Evolutionary conservation across 2,888 invertebrate genomes (phyloP), one percentile per base, ranked within the genome.

Genomic region (Biston stratarius): DNA sequence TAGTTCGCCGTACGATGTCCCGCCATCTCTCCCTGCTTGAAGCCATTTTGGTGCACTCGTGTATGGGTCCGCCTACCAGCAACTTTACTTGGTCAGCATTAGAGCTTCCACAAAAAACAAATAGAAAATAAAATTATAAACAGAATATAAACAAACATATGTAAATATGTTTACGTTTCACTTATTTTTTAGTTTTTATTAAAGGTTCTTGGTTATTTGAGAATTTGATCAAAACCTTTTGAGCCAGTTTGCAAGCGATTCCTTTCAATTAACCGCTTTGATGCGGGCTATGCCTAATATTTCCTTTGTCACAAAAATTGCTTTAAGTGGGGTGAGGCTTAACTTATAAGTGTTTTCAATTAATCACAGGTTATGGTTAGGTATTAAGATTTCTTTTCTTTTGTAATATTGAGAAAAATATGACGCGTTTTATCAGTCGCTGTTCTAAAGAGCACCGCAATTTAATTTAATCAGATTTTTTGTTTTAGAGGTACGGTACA

Each of bases 281-380:
- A 61, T 63, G 48, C 38, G 40, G 10, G 62, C 69, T 52, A 68
- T 72, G 63, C 70, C 40, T 8, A 40, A 70, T 70, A 60, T 61
- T 68, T 70, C 67, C 58, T 55, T 61, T 62, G 69, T 57, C 67
- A 60, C 69, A 69, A 67, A 71, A 61, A 68, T 53, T 55, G 47
- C 60, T 59, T 68, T 70, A 70, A 70, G 64, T 70, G 70, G 51
- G 61, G 61, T 61, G 64, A 70, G 64, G 61, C 56, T 56, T 56
- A 10, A 48, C 42, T 55, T 61, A 48, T 60, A 60, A 55, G 61
- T 64, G 60, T 56, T 52, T 33, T 57, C 57, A 24, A 56, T 58
- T 60, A 60, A 63, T 67, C 62, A 60, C 15, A 3, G 15, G 14
- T 53, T 53, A 53, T 53, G 15, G 11, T 8, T 38, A 14, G 15